Percentiles rank a stretch among this genome's conserved stretches.
Evolutionary conservation across 2,113 vertebrate genomes (phyloP).

Genomic region (Indri indri): DNA sequence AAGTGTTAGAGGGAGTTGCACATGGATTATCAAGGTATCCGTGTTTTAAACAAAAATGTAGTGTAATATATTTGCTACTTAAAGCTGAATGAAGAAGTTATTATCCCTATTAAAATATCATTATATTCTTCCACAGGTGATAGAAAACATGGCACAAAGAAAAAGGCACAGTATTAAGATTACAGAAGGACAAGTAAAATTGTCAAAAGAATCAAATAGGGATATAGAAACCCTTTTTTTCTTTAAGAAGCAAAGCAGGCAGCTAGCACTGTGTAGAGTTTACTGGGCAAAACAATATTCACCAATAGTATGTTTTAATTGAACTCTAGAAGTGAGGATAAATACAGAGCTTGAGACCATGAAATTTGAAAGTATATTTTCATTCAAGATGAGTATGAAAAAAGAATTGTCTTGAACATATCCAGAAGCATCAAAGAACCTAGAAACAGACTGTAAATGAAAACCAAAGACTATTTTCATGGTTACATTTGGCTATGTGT

Average conservation of each 20-base stretch:
- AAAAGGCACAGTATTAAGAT: not conserved
- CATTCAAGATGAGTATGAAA: not conserved
- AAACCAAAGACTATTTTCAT: not conserved
- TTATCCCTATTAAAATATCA: not conserved
- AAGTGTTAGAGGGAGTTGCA: not conserved
- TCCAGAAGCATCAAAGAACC: not conserved
- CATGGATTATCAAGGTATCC: not conserved
- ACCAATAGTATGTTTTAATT: not conserved
- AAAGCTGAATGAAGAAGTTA: not conserved
- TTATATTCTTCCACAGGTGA: not conserved
- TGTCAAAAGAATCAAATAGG: not conserved
- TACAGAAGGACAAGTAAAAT: not conserved
- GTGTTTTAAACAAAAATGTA: not conserved
- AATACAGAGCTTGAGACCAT: not conserved
- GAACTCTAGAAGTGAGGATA: not conserved
- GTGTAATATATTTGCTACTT: not conserved
- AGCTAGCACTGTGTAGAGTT: not conserved
- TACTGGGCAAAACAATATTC: not conserved
- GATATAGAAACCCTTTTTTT: not conserved
- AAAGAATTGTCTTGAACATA: not conserved
- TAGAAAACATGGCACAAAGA: not conserved
- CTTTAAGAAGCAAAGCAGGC: not conserved
- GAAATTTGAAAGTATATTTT: not conserved
- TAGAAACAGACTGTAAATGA: not conserved
- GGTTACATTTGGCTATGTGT: not conserved